Evolutionary conservation across 2,113 vertebrate species (phyloP).

Genomic region (Heloderma charlesbogerti): DNA sequence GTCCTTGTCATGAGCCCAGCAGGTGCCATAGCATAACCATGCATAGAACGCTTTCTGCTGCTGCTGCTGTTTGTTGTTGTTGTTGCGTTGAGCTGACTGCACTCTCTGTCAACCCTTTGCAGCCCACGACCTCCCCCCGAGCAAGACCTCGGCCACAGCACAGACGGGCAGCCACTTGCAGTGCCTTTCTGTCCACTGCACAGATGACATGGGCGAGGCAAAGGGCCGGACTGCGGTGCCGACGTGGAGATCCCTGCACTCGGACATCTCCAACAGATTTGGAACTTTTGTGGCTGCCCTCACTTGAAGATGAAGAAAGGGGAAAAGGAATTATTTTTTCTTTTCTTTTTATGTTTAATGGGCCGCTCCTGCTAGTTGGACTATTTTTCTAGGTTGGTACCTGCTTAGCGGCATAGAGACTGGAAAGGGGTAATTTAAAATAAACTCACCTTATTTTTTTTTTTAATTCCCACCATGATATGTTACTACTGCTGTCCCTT

Average conservation of each 20-base stretch:
- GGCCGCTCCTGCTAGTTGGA: conserved; percentile 79
- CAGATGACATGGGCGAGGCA: conserved; percentile 92
- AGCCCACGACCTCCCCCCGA: conserved; percentile 92
- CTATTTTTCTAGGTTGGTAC: conserved; percentile 81
- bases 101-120: conserved; percentile 68
- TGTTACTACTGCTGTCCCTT: conserved; percentile 82
- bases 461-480: conserved; percentile 75
- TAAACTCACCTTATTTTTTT: conserved; percentile 69
- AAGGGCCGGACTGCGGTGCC: conserved; percentile 93
- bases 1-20: not conserved
- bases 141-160: conserved; percentile 83
- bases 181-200: conserved; percentile 98
- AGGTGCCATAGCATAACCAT: not conserved
- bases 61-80: not conserved
- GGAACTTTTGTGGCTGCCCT: conserved; percentile 97
- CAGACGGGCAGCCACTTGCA: conserved; percentile 91
- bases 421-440: conserved; percentile 86
- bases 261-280: conserved; percentile 98
- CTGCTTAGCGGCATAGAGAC: conserved; percentile 82
- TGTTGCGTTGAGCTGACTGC: conserved; percentile 5
- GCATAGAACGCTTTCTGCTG: not conserved
- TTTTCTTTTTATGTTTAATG: conserved; percentile 69
- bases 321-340: conserved; percentile 55
- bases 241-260: conserved; percentile 96
- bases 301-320: conserved; percentile 82